Conservation (phyloP, 2,797 vertebrate genomes). For the Tragelaphus eurycerus region DNA sequence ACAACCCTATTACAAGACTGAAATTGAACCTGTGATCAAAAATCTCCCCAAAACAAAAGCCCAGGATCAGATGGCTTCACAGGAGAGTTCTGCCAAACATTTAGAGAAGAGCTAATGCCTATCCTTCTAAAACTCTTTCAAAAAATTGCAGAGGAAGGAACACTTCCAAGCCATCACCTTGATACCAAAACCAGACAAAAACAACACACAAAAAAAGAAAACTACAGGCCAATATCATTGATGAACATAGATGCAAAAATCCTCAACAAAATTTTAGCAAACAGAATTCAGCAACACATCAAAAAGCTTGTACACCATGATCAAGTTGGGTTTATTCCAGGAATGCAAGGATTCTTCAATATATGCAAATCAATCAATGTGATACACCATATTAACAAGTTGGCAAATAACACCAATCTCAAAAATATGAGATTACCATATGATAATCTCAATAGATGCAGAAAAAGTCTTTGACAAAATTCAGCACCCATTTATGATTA, state of each 20-base stretch:
- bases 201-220: not conserved
- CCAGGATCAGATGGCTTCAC: not conserved
- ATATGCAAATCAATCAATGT: not conserved
- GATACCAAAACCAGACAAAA: not conserved
- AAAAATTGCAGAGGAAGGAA: no score
- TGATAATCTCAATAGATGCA: not conserved
- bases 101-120: no score
- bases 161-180: not conserved
- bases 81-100: no score
- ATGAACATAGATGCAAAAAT: not conserved
- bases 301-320: not conserved
- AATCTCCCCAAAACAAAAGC: not conserved
- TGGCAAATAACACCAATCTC: not conserved
- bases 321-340: not conserved
- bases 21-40: not conserved
- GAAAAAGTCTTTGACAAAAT: not conserved
- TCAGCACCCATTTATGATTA: not conserved
- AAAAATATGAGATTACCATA: not conserved
- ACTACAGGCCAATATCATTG: not conserved
- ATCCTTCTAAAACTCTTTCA: no score
- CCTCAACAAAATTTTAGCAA: not conserved
- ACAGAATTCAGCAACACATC: not conserved
- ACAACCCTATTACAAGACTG: not conserved
- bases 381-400: not conserved
- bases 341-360: not conserved